These are phyloP conservation scores for Etheostoma cragini DNA, from an alignment of 2,113 vertebrate species.

Conservation along the genomic window DNA sequence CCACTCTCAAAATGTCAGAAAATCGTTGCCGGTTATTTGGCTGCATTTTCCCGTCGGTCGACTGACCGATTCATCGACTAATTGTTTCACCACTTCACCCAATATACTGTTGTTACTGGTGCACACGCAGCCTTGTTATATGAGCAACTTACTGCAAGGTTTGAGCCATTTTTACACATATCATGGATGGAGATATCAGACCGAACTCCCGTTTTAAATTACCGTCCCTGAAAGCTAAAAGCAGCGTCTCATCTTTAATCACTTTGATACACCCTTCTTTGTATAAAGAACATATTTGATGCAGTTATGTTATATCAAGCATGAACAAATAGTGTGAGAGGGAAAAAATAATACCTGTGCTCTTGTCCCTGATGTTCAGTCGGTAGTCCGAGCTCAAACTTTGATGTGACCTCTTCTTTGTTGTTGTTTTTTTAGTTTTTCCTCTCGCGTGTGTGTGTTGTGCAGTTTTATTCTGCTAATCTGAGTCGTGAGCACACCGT, in stretches of 20 bases:
- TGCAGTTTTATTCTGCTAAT: constrained; percentile 57
- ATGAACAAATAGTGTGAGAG: constrained; percentile 64
- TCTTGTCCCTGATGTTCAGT: constrained; percentile 48
- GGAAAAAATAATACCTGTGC: constrained; percentile 38
- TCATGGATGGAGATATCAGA: constrained; percentile 35
- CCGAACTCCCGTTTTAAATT: constrained; percentile 27
- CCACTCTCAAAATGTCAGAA: too few relatives aligned
- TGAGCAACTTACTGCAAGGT: constrained; percentile 32
- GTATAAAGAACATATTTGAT: constrained; percentile 67
- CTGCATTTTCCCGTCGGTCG: background rate
- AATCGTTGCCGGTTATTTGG: background rate
- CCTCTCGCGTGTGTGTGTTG: constrained; percentile 34
- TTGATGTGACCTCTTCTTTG: constrained; percentile 50
- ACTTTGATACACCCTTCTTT: constrained; percentile 54
- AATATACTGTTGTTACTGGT: constrained; percentile 17
- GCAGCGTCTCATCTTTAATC: constrained; percentile 10
- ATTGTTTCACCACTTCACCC: background rate
- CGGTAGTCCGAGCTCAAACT: constrained; percentile 43
- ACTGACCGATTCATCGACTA: background rate
- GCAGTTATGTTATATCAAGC: constrained; percentile 65
- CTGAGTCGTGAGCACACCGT: constrained; percentile 30
- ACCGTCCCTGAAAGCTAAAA: background rate
- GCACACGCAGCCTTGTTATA: constrained; percentile 13
- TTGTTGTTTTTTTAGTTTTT: constrained; percentile 18
- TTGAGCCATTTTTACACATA: constrained; percentile 55